Evolutionary conservation across 2,113 vertebrate genomes (phyloP).

Genomic region (Rutilus rutilus): DNA sequence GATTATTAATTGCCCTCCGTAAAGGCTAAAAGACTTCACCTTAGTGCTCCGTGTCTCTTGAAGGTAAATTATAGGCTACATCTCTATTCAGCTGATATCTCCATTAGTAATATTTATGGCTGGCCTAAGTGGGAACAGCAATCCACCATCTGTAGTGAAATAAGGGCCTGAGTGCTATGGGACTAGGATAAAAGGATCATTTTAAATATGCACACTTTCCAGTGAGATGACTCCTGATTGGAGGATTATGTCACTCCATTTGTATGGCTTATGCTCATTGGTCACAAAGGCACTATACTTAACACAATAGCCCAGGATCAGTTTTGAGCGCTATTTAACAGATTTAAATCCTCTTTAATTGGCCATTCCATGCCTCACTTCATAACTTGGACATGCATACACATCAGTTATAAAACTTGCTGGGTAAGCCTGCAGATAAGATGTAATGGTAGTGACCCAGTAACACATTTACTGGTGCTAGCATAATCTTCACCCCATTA

Average conservation of each 20-base stretch:
- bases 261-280: background rate
- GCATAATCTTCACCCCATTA: constrained; percentile 10
- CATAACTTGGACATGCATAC: background rate
- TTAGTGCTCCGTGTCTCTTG: background rate
- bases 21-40: background rate
- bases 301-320: background rate
- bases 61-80: constrained; percentile 7
- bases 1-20: background rate
- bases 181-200: background rate
- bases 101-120: constrained; percentile 13
- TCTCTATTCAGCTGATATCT: background rate
- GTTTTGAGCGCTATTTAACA: constrained; percentile 27
- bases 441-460: background rate
- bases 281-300: background rate
- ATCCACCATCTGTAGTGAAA: background rate
- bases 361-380: constrained; percentile 24
- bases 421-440: constrained; percentile 13
- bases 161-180: background rate
- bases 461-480: background rate
- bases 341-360: constrained; percentile 43
- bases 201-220: background rate
- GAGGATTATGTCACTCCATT: background rate
- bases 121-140: background rate
- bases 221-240: background rate
- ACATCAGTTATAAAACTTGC: background rate